These are phyloP conservation scores for Tinea pellionella DNA, from an alignment of 2,888 invertebrate genomes.

Conservation along the genomic window DNA sequence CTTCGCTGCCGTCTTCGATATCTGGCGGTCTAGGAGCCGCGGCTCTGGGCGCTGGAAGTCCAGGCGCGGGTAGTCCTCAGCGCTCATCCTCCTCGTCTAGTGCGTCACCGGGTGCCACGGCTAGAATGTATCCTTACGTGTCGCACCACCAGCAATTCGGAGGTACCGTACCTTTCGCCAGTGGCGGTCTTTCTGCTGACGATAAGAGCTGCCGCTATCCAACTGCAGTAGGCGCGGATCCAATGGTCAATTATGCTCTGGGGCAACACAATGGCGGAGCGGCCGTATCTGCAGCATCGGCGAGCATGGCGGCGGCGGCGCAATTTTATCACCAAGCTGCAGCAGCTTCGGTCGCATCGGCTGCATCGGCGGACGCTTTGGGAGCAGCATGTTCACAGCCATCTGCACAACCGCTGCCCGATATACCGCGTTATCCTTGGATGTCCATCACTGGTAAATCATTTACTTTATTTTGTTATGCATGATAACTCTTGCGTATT, in stretches of 20 bases:
- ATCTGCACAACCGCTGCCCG: conserved; percentile 88
- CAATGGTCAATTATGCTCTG: conserved; percentile 85
- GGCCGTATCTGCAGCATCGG: conserved; percentile 74
- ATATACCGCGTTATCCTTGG: conserved; percentile 95
- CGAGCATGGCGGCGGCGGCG: conserved; percentile 78
- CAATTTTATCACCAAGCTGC: conserved; percentile 92
- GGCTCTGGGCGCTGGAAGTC: conserved; percentile 71
- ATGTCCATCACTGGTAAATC: conserved; percentile 95
- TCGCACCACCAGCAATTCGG: conserved; percentile 83
- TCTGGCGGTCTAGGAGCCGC: conserved; percentile 73
- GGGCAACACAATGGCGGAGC: conserved; percentile 80
- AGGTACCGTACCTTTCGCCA: conserved; percentile 76
- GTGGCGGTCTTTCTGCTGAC: conserved; percentile 74
- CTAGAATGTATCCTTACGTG: conserved; percentile 94
- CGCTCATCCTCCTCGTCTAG: conserved; percentile 73
- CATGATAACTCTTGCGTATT: neutral
- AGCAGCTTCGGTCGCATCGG: conserved; percentile 80
- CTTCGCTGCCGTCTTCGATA: conserved; percentile 69
- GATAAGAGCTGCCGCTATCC: conserved; percentile 88
- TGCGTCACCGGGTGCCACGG: conserved; percentile 78
- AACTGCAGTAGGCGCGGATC: conserved; percentile 72
- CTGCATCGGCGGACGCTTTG: conserved; percentile 84
- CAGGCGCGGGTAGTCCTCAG: conserved; percentile 72
- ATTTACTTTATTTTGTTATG: conserved; percentile 24
- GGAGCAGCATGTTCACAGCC: conserved; percentile 83